Percentiles rank a stretch among this genome's conserved stretches.
Conservation (phyloP, 2,797 vertebrate genomes). For the Amazona finschi region DNA sequence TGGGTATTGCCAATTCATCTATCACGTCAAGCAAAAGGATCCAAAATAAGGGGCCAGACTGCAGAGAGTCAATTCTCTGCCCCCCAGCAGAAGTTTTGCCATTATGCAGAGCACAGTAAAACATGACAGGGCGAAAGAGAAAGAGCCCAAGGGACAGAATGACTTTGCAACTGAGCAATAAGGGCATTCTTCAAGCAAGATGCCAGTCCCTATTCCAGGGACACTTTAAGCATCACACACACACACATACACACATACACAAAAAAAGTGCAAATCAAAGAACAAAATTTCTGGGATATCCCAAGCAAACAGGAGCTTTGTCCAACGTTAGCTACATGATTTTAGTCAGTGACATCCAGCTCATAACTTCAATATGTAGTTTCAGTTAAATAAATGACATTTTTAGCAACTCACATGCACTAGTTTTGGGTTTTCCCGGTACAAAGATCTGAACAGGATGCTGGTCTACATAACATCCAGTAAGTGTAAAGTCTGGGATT, state of each 20-base stretch:
- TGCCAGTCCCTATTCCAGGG: background rate
- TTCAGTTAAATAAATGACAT: background rate
- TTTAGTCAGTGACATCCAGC: background rate
- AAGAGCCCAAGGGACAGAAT: background rate
- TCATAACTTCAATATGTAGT: background rate
- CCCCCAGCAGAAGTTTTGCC: background rate
- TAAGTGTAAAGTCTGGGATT: constrained; percentile 90
- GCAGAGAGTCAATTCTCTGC: background rate
- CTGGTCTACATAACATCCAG: constrained; percentile 92
- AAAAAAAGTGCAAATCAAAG: background rate
- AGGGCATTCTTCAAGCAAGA: background rate
- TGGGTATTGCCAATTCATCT: background rate
- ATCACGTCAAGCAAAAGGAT: background rate
- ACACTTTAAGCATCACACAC: background rate
- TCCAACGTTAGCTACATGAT: background rate
- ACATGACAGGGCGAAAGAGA: background rate
- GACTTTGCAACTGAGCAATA: background rate
- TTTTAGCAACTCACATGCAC: constrained; percentile 81
- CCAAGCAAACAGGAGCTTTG: background rate
- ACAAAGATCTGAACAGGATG: constrained; percentile 93
- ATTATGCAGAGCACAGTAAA: background rate
- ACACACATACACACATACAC: background rate
- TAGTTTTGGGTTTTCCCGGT: constrained; percentile 87
- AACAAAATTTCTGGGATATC: background rate
- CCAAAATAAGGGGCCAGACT: background rate